These are phyloP conservation scores for Scaptomyza parva DNA, from an alignment of 2,888 invertebrate species.

Conservation along the genomic window DNA sequence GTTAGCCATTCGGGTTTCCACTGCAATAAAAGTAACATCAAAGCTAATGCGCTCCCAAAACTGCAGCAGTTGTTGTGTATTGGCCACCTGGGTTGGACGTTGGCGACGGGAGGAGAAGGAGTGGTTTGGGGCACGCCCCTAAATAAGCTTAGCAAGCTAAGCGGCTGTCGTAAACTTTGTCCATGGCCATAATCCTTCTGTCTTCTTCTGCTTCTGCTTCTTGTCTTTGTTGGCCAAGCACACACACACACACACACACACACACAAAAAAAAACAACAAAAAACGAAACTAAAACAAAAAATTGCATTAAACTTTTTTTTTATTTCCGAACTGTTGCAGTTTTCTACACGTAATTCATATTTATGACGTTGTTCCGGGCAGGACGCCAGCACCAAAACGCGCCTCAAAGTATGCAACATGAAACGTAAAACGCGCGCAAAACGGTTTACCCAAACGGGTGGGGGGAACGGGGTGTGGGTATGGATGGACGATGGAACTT, in stretches of 20 bases:
- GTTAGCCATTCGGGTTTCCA: slow-evolving; percentile 30
- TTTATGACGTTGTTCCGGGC: slow-evolving; percentile 57
- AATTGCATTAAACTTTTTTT: slow-evolving; percentile 75
- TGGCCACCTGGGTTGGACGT: slow-evolving; percentile 58
- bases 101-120: no score
- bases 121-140: slow-evolving; percentile 39
- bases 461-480: background rate
- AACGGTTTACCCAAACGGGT: background rate
- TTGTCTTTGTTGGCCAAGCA: slow-evolving; percentile 54
- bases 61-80: slow-evolving; percentile 55
- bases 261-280: background rate
- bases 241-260: slow-evolving; percentile 3
- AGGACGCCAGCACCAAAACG: slow-evolving; percentile 32
- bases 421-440: slow-evolving; percentile 9
- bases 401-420: slow-evolving; percentile 63
- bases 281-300: slow-evolving; percentile 16
- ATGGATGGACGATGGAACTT: slow-evolving; percentile 28
- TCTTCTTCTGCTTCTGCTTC: slow-evolving; percentile 41
- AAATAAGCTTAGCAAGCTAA: slow-evolving; percentile 43
- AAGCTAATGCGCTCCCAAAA: slow-evolving; percentile 64
- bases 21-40: slow-evolving; percentile 66
- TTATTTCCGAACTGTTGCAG: slow-evolving; percentile 27
- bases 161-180: slow-evolving; percentile 61
- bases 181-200: slow-evolving; percentile 31
- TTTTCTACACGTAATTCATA: slow-evolving; percentile 68